These are phyloP conservation scores for Creontiades dilutus DNA, from an alignment of 2,888 invertebrate genomes.

Conservation along the genomic window DNA sequence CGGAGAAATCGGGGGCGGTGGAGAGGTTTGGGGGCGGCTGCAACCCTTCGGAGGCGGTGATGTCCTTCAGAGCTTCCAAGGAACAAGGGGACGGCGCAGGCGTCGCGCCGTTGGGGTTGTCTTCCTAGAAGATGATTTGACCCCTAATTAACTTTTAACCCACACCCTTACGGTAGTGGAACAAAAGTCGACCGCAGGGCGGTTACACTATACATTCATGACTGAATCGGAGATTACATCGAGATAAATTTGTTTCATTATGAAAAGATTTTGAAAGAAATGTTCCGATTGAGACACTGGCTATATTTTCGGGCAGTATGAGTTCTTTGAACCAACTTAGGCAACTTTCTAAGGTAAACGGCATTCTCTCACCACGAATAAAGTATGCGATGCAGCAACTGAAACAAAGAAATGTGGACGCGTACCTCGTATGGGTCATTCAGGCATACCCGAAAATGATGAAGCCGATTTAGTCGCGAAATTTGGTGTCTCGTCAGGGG, in stretches of 20 bases:
- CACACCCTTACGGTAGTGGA: neutral
- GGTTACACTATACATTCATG: neutral
- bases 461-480: no score
- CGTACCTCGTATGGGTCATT: no score
- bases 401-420: no score
- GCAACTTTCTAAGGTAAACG: no score
- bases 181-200: neutral
- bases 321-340: no score
- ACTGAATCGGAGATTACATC: neutral
- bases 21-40: neutral
- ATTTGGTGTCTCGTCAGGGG: no score
- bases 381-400: no score
- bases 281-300: no score
- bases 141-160: constrained; percentile 8
- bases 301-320: no score
- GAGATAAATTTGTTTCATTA: neutral
- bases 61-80: neutral
- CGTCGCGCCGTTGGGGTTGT: neutral
- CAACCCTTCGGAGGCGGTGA: constrained; percentile 34
- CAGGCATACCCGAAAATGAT: no score
- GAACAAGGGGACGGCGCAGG: neutral
- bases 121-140: neutral
- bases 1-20: neutral
- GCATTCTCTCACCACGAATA: no score
- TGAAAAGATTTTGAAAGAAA: neutral